A percentile compares a stretch with the other conserved stretches of the same genome.
These are phyloP conservation scores for Lota lota DNA, from an alignment of 2,113 vertebrate genomes.

Conservation along the genomic window DNA sequence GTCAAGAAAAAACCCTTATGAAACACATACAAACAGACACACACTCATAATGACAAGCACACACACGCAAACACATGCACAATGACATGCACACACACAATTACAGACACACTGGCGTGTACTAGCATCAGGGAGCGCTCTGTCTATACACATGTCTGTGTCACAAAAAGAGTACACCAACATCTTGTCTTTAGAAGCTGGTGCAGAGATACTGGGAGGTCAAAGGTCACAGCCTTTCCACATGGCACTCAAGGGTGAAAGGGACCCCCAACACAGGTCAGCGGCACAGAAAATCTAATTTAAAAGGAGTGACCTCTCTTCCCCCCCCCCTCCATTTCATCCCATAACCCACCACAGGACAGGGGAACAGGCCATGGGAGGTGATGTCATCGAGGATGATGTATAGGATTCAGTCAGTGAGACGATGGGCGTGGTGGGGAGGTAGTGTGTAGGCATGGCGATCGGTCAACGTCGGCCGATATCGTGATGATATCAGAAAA, in stretches of 20 bases:
- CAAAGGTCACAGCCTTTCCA: slow-evolving; percentile 55
- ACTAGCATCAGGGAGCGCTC: too few relatives aligned
- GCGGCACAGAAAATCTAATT: slow-evolving; percentile 72
- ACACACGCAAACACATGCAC: too few relatives aligned
- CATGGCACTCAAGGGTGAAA: slow-evolving; percentile 49
- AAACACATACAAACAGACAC: too few relatives aligned
- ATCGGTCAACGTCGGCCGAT: slow-evolving; percentile 25
- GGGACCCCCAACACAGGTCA: slow-evolving; percentile 57
- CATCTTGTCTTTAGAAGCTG: too few relatives aligned
- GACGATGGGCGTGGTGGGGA: slow-evolving; percentile 6
- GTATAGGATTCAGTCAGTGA: slow-evolving; percentile 35
- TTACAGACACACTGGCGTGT: too few relatives aligned
- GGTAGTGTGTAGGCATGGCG: background rate
- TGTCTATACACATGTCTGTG: too few relatives aligned
- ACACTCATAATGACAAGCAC: too few relatives aligned
- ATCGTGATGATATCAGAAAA: slow-evolving; percentile 33
- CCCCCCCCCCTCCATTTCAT: too few relatives aligned
- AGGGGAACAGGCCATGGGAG: slow-evolving; percentile 25
- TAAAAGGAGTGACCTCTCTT: slow-evolving; percentile 66
- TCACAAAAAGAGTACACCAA: too few relatives aligned
- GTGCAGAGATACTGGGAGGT: slow-evolving; percentile 18
- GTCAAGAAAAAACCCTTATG: too few relatives aligned
- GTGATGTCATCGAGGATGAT: slow-evolving; percentile 49
- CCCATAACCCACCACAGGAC: too few relatives aligned
- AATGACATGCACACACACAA: too few relatives aligned